A percentile compares a stretch with the other conserved stretches of the same genome.
Conservation (phyloP, 1,140 invertebrate genomes). For the Dinoponera quadriceps region DNA sequence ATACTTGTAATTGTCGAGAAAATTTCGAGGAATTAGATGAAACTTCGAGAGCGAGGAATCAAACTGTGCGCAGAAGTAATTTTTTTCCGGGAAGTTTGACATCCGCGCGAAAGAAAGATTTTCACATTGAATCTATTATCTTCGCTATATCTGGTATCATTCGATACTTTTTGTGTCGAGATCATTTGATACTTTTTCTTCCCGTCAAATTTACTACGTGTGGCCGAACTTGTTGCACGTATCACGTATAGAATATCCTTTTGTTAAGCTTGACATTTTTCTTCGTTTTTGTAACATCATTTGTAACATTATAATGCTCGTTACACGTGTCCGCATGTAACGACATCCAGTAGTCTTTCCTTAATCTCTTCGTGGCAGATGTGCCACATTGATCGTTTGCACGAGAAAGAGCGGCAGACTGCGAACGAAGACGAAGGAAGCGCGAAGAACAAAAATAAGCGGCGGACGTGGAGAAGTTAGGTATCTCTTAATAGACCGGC, state of each 20-base stretch:
- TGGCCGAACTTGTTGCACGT: background rate
- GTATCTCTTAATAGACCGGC: conserved; percentile 76
- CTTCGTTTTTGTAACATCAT: background rate
- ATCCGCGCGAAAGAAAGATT: too few species aligned
- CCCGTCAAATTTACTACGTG: background rate
- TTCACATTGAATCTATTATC: too few species aligned
- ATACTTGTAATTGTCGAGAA: too few species aligned
- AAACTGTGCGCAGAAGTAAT: too few species aligned
- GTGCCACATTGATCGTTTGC: conserved; percentile 8
- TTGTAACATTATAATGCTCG: conserved; percentile 3
- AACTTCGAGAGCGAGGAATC: too few species aligned
- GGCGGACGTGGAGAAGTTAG: conserved; percentile 37
- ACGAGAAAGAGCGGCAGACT: conserved; percentile 3
- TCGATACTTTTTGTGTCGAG: too few species aligned
- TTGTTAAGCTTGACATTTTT: background rate
- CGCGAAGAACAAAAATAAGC: background rate
- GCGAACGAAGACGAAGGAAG: background rate
- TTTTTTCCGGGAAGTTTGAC: too few species aligned
- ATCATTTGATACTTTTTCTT: too few species aligned
- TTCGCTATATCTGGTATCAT: too few species aligned
- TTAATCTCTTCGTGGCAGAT: background rate
- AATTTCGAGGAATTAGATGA: too few species aligned
- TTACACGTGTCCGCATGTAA: background rate
- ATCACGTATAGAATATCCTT: background rate
- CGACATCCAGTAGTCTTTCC: background rate